Evolutionary conservation across 2,888 invertebrate species (phyloP).

Genomic region (Macroteleia sp.): DNA sequence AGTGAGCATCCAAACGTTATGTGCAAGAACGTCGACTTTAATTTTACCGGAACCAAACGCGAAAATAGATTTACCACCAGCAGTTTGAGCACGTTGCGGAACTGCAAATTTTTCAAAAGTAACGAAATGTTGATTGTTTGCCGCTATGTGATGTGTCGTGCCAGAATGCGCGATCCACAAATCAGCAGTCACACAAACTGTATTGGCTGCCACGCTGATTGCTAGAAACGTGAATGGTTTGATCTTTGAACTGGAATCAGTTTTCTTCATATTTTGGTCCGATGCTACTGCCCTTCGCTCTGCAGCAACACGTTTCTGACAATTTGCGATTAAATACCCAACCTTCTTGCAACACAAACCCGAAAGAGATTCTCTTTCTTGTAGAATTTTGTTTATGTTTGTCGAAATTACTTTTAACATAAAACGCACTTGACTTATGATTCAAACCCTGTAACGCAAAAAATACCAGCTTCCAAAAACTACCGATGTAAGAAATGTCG

Average conservation of each 20-base stretch:
- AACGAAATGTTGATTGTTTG: slow-evolving; percentile 34
- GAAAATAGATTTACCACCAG: neutral
- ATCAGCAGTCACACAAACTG: slow-evolving; percentile 42
- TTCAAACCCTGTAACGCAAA: too few species aligned
- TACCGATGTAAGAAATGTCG: too few species aligned
- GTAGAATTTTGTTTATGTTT: too few species aligned
- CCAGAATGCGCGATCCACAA: slow-evolving; percentile 56
- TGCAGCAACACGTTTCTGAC: slow-evolving; percentile 31
- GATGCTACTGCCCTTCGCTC: neutral
- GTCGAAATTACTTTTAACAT: too few species aligned
- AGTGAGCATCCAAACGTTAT: neutral
- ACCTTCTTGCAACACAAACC: slow-evolving; percentile 62
- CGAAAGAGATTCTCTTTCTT: slow-evolving; percentile 25
- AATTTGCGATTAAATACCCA: slow-evolving; percentile 55
- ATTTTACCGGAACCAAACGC: neutral
- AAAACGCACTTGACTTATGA: too few species aligned
- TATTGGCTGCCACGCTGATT: slow-evolving; percentile 1
- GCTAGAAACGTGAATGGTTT: neutral
- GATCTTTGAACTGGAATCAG: neutral
- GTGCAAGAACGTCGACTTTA: neutral
- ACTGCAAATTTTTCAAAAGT: neutral
- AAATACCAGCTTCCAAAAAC: too few species aligned
- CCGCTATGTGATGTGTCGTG: slow-evolving; percentile 45
- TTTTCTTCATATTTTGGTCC: neutral
- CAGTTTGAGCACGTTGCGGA: neutral